These are phyloP conservation scores for Petrocephalus schoutedeni DNA, from an alignment of 2,797 vertebrate species.

Conservation along the genomic window DNA sequence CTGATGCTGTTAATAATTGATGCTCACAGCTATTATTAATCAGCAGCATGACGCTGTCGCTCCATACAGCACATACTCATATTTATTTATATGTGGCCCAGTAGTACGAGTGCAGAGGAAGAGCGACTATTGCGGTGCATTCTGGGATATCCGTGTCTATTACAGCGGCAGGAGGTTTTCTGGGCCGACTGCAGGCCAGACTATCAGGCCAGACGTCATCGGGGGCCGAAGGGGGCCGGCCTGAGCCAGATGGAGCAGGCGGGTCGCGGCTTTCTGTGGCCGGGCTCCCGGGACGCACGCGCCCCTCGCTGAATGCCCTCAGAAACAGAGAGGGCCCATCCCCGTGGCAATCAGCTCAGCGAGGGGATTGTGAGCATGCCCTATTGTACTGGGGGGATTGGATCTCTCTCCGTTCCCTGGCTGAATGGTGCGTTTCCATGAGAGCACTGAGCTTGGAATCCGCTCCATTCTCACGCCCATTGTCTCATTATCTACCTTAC, in stretches of 20 bases:
- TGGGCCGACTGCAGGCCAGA: background rate
- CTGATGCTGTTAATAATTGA: background rate
- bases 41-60: background rate
- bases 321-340: constrained; percentile 53
- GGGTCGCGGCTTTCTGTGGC: constrained; percentile 53
- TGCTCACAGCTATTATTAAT: background rate
- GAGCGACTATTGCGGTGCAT: background rate
- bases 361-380: constrained; percentile 7
- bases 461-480: background rate
- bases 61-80: background rate
- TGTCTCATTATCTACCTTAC: background rate
- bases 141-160: background rate
- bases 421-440: constrained; percentile 27
- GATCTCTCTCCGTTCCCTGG: constrained; percentile 34
- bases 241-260: constrained; percentile 45
- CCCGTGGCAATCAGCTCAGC: constrained; percentile 48
- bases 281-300: constrained; percentile 45
- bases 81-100: background rate
- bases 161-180: background rate
- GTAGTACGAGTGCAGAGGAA: background rate
- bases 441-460: constrained; percentile 25
- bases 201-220: constrained; percentile 38
- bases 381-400: constrained; percentile 29
- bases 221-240: constrained; percentile 52
- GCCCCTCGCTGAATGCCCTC: constrained; percentile 53